Percentiles rank a stretch among this genome's conserved stretches.
These are phyloP conservation scores for Halotydeus destructor DNA, from an alignment of 1,140 invertebrate species.

Conservation along the genomic window DNA sequence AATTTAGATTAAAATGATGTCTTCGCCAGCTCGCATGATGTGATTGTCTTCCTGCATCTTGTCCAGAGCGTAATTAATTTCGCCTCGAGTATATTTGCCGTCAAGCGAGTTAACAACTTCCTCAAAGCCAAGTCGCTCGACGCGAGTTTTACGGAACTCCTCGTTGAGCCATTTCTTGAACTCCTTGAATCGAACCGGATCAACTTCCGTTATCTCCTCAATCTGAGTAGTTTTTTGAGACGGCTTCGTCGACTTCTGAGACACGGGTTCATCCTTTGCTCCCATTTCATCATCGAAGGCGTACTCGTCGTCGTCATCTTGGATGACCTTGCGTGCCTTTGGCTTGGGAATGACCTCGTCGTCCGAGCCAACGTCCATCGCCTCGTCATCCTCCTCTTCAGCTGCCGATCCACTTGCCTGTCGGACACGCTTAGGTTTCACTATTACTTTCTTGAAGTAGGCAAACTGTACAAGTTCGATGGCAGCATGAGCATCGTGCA, in stretches of 20 bases:
- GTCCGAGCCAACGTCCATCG: constrained; percentile 2
- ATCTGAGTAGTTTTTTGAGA: neutral
- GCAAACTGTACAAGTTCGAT: constrained; percentile 93
- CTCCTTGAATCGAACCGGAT: constrained; percentile 15
- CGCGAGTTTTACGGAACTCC: constrained; percentile 25
- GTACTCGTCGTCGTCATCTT: neutral
- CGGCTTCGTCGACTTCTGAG: neutral
- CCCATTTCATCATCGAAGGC: neutral
- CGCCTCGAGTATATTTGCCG: constrained; percentile 37
- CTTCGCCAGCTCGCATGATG: constrained; percentile 68
- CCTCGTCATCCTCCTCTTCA: constrained; percentile 21
- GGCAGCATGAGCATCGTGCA: constrained; percentile 67
- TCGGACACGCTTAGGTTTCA: constrained; percentile 43
- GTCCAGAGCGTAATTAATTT: constrained; percentile 52
- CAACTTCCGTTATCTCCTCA: constrained; percentile 1
- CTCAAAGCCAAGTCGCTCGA: constrained; percentile 25
- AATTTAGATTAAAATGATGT: constrained; percentile 66
- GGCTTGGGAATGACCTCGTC: neutral
- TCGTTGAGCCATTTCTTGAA: constrained; percentile 26
- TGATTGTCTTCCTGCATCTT: constrained; percentile 72
- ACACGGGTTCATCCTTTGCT: constrained; percentile 6
- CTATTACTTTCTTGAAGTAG: constrained; percentile 77
- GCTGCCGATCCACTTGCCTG: constrained; percentile 19
- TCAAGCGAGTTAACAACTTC: constrained; percentile 18
- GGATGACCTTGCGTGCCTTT: neutral